Base-by-base conservation (phyloP, 2,888 invertebrate species). In the Siphonodentalium dalli region DNA sequence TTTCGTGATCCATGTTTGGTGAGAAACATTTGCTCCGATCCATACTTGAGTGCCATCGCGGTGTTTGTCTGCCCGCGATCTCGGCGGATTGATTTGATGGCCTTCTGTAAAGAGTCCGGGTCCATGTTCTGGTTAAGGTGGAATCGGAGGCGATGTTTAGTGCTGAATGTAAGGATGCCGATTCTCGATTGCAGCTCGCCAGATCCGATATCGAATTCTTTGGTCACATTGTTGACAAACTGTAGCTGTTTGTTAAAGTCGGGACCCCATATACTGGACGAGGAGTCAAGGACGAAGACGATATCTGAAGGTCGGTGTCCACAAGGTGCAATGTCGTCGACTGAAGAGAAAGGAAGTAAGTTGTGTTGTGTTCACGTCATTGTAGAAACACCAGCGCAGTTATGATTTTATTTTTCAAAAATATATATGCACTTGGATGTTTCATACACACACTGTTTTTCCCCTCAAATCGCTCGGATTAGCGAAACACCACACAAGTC, bases 81-180 rank as follows among this genome's bases (percentile, higher is more conserved):
- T n/a, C 47, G 41, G 31, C 47, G 48, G n/a, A 58, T 47, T 48
- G 55, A 60, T 9, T 58, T 33, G 9, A 69, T 62, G 39, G 65
- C 65, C 27, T 58, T 52, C 8, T 62, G 53, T 6, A 65, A 45
- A 26, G 51, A 51, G 33, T 27, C 29, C n/a, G 45, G 44, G 38
- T 60, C 50, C 9, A 48, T 39, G 50, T 61, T 55, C n/a, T 52
- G 27, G 34, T 64, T 63, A 33, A 69, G 45, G 21, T 55, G 29
- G 46, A 68, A 67, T 26, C 52, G 58, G 7, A 67, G 24, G 3
- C 39, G 18, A 3, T 61, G 38, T 18, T 29, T 27, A 40, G 64
- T 57, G 34, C 57, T 55, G 50, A 51, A 69, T 13, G 62, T 61
- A 21, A 67, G 20, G n/a, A 66, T 49, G 2, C 64, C 69, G 18